Conservation (phyloP, 2,797 vertebrate species). For the Pantherophis vulpinus region DNA sequence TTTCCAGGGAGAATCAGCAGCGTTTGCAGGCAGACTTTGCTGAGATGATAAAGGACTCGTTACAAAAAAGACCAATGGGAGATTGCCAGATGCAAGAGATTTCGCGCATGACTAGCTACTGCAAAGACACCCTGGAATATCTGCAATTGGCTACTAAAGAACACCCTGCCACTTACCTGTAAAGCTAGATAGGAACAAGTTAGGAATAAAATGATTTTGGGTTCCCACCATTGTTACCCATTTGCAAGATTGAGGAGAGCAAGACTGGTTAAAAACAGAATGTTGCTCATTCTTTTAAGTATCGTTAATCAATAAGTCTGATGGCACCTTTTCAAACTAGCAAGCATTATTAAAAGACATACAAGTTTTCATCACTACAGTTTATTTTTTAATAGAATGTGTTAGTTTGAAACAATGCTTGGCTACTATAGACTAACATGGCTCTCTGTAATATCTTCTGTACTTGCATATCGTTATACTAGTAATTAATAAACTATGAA, state of each 20-base stretch:
- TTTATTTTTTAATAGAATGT: not conserved
- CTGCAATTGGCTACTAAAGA: constrained; percentile 84
- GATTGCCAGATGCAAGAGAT: constrained; percentile 70
- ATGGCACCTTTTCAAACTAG: not conserved
- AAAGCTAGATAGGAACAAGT: constrained; percentile 45
- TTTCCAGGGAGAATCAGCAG: constrained; percentile 90
- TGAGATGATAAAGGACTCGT: constrained; percentile 83
- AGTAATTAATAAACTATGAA: not conserved
- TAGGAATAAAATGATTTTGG: constrained; percentile 12
- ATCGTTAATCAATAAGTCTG: not conserved
- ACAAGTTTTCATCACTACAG: not conserved
- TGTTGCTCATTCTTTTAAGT: constrained; percentile 6
- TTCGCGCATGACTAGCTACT: constrained; percentile 67
- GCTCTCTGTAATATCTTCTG: not conserved
- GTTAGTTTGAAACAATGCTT: not conserved
- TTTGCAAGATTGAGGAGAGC: constrained; percentile 11
- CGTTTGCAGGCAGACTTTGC: constrained; percentile 88
- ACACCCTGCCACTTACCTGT: constrained; percentile 80
- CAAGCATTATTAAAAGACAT: not conserved
- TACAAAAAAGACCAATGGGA: constrained; percentile 75
- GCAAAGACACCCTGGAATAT: constrained; percentile 82
- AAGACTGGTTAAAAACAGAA: constrained; percentile 2
- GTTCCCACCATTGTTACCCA: constrained; percentile 16
- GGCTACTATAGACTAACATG: not conserved
- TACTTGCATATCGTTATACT: not conserved